These are phyloP conservation scores for Fratercula arctica DNA, from an alignment of 2,797 vertebrate species.

Conservation along the genomic window DNA sequence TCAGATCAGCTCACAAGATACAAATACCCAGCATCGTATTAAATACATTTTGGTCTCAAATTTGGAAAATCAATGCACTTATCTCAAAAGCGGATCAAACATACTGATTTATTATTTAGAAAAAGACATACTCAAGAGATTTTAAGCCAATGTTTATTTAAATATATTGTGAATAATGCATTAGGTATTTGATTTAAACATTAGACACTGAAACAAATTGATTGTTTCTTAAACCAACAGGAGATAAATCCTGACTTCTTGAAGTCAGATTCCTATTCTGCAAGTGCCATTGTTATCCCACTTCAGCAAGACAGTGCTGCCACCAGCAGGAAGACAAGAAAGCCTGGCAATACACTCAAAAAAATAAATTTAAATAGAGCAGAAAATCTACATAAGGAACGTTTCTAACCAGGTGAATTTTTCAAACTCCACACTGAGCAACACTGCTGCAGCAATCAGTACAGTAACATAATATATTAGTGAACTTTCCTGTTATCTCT, in stretches of 20 bases:
- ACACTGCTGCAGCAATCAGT: background rate
- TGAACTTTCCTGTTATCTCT: constrained; percentile 21
- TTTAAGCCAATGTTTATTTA: background rate
- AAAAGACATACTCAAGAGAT: background rate
- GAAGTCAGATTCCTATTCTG: background rate
- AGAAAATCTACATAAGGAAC: background rate
- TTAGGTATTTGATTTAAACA: background rate
- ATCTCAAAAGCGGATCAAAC: background rate
- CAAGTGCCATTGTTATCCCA: background rate
- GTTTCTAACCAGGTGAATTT: constrained; percentile 3
- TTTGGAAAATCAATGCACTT: constrained; percentile 17
- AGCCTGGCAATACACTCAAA: background rate
- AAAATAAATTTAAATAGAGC: background rate
- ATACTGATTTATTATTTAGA: background rate
- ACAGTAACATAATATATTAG: constrained; percentile 7
- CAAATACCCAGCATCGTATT: background rate
- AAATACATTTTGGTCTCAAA: background rate
- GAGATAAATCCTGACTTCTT: background rate
- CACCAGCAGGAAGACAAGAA: constrained; percentile 65
- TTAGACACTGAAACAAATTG: background rate
- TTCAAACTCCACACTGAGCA: background rate
- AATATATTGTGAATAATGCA: background rate
- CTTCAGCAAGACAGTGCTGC: constrained; percentile 60
- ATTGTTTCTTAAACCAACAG: background rate
- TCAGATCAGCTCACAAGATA: background rate